A percentile compares a stretch with the other conserved stretches of the same genome.
Conservation (phyloP, 2,888 invertebrate species). For the Mallateleia sp. region DNA sequence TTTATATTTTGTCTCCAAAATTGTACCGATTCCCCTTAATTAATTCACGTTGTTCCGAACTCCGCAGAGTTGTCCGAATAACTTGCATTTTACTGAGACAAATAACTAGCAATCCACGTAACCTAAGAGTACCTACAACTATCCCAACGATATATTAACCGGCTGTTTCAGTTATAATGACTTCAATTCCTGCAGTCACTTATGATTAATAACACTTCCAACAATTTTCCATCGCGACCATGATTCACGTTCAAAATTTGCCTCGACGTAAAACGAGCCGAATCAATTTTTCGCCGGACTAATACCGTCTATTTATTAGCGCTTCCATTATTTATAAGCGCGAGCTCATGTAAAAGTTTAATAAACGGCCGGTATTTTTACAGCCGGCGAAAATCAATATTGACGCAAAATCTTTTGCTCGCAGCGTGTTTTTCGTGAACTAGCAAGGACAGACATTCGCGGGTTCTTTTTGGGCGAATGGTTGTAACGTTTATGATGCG, state of each 20-base stretch:
- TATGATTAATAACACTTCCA: background rate
- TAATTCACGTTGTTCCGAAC: slow-evolving; percentile 6
- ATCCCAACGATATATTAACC: slow-evolving; percentile 2
- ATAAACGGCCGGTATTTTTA: slow-evolving; percentile 16
- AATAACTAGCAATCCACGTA: slow-evolving; percentile 13
- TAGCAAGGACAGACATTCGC: slow-evolving; percentile 4
- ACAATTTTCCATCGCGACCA: background rate
- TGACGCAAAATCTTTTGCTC: slow-evolving; percentile 28
- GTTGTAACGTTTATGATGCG: too few species aligned
- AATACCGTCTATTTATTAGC: background rate
- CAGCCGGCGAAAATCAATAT: slow-evolving; percentile 14
- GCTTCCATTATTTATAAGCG: background rate
- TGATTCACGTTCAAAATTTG: background rate
- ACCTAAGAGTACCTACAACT: slow-evolving; percentile 5
- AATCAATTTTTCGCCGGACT: background rate
- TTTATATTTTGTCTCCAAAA: background rate
- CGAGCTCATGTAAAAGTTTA: slow-evolving; percentile 2
- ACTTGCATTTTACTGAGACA: slow-evolving; percentile 6
- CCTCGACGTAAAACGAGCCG: background rate
- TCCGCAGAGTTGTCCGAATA: background rate
- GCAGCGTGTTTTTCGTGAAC: background rate
- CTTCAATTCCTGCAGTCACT: slow-evolving; percentile 14
- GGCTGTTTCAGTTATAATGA: slow-evolving; percentile 27
- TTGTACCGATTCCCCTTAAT: background rate
- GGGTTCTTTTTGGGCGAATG: background rate